Evolutionary conservation across 1,140 invertebrate species (phyloP), one percentile per base, ranked within the genome.

Genomic region (Drosophila kurseongensis): DNA sequence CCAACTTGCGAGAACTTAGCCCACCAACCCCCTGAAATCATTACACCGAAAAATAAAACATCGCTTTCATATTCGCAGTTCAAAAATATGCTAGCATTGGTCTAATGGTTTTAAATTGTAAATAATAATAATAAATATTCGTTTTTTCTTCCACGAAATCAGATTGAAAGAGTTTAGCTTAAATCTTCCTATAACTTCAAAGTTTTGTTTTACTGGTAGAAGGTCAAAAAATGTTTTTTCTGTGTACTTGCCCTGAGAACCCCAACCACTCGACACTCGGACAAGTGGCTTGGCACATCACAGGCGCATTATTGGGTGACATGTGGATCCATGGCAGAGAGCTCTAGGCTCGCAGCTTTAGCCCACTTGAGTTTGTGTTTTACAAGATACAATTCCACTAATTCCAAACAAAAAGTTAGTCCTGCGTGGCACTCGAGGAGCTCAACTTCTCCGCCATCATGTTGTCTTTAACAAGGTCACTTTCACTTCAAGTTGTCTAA

Each of bases 321-420:
- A 88, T 86, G 82, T 88, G 82, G 73, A 86, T 63, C 60, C 60
- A 60, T 63, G 38, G 60, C 32, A 80, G 79, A 86, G 80, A 86
- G 80, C 80, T 81, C 75, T 88, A 82, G 83, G 83, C 84, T 75
- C 86, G 80, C 78, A 88, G 83, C 71, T 68, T 80, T 84, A 72
- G 82, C 82, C 82, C 79, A 65, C 82, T 86, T 86, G 83, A 86
- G 84, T 88, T 86, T 82, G 82, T 86, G 84, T 88, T 86, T 83
- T 86, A 86, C 82, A 88, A 88, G 83, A 88, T 83, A 88, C 82
- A 86, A 86, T 88, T 88, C 80, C 73, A 74, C 84, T 85, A 85
- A 85, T 88, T 85, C 83, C 82, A 82, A 85, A 88, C 78, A 85
- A 85, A 75, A 85, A 85, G 82, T 85, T 85, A 88, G 83, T 88